A percentile compares a stretch with the other conserved stretches of the same genome.
These are phyloP conservation scores for Phrynosoma platyrhinos DNA, from an alignment of 2,113 vertebrate genomes.

Conservation along the genomic window DNA sequence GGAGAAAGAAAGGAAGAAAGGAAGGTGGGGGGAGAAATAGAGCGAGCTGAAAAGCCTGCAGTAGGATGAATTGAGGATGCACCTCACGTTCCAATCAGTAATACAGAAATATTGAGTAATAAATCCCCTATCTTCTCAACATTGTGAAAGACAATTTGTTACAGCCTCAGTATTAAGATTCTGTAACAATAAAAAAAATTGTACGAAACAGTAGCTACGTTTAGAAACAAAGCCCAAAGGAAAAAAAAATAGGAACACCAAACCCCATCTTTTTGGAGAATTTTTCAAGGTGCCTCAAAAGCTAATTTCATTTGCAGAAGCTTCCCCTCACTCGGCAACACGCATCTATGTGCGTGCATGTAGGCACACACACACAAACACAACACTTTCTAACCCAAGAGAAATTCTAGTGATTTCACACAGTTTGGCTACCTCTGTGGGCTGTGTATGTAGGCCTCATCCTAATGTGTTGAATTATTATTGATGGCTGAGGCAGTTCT, in stretches of 20 bases:
- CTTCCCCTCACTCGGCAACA: neutral
- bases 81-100: constrained; percentile 82
- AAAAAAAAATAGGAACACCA: constrained; percentile 73
- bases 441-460: constrained; percentile 69
- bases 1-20: constrained; percentile 56
- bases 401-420: constrained; percentile 55
- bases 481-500: constrained; percentile 85
- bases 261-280: constrained; percentile 70
- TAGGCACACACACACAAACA: too few relatives aligned
- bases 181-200: constrained; percentile 80
- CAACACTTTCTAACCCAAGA: constrained; percentile 14
- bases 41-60: constrained; percentile 71
- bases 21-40: constrained; percentile 38
- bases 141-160: constrained; percentile 87
- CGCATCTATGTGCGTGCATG: neutral
- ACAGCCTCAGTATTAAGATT: constrained; percentile 84
- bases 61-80: constrained; percentile 78
- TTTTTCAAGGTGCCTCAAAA: constrained; percentile 71
- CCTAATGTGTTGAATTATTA: constrained; percentile 84
- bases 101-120: constrained; percentile 87
- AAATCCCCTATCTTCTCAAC: constrained; percentile 82
- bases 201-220: constrained; percentile 73
- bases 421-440: constrained; percentile 68
- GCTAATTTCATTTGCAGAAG: constrained; percentile 64
- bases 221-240: constrained; percentile 70